These are phyloP conservation scores for Euplexia lucipara DNA, from an alignment of 2,888 invertebrate genomes.

Conservation along the genomic window DNA sequence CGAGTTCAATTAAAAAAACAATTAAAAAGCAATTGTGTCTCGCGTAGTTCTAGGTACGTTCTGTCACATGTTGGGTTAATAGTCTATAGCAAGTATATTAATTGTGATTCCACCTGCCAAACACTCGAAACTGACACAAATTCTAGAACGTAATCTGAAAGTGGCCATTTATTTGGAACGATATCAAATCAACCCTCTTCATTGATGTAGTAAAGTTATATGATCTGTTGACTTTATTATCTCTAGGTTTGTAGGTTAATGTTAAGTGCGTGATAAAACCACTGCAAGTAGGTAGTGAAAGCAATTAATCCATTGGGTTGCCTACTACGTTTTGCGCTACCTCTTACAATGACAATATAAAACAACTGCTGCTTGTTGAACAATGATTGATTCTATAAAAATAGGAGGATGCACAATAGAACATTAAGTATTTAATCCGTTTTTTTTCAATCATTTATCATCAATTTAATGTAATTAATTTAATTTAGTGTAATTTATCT, in stretches of 20 bases:
- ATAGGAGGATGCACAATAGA: no score
- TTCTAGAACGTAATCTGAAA: conserved; percentile 11
- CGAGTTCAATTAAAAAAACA: no score
- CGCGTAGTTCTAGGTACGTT: no score
- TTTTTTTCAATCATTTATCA: no score
- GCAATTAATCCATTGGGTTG: not conserved
- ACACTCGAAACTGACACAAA: conserved; percentile 10
- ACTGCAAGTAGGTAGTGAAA: not conserved
- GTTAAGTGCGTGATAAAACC: not conserved
- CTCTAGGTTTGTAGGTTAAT: not conserved
- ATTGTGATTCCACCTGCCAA: not conserved
- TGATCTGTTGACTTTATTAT: not conserved
- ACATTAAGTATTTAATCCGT: no score
- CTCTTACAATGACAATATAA: conserved; percentile 5
- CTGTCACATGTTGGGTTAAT: no score
- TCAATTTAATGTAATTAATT: no score
- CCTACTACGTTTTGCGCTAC: no score
- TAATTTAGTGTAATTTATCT: no score
- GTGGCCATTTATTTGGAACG: not conserved
- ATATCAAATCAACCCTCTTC: not conserved
- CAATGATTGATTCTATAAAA: not conserved
- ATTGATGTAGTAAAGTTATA: not conserved
- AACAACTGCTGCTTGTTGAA: not conserved
- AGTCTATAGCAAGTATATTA: not conserved
- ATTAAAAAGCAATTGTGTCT: no score